A percentile compares a stretch with the other conserved stretches of the same genome.
These are phyloP conservation scores for Scortum barcoo DNA, from an alignment of 2,113 vertebrate species.

Conservation along the genomic window DNA sequence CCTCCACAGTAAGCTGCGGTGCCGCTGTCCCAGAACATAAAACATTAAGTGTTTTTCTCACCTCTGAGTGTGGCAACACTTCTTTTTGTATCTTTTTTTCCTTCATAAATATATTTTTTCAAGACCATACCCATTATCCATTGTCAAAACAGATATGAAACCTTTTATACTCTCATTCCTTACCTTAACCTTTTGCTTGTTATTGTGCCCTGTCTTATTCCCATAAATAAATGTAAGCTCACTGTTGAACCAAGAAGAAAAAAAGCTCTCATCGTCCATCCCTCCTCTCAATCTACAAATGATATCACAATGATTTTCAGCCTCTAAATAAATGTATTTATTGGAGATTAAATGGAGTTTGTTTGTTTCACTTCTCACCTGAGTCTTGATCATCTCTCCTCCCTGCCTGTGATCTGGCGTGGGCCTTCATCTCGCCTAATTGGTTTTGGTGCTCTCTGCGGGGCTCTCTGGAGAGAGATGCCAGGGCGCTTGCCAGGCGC, in stretches of 20 bases:
- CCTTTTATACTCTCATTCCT: slow-evolving; percentile 35
- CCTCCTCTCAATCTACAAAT: slow-evolving; percentile 39
- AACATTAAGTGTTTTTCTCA: slow-evolving; percentile 73
- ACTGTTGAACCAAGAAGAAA: slow-evolving; percentile 1
- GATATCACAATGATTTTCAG: slow-evolving; percentile 41
- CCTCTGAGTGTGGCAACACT: slow-evolving; percentile 39
- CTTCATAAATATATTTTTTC: slow-evolving; percentile 50
- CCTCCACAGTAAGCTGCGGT: slow-evolving; percentile 30
- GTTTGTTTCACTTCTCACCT: slow-evolving; percentile 77
- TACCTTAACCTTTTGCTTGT: slow-evolving; percentile 42
- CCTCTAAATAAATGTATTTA: slow-evolving; percentile 62
- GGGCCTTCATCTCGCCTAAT: slow-evolving; percentile 79
- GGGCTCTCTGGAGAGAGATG: slow-evolving; percentile 52
- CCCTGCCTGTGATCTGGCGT: slow-evolving; percentile 55
- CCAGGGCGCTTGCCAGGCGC: slow-evolving; percentile 15
- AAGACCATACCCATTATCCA: slow-evolving; percentile 39
- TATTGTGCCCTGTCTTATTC: slow-evolving; percentile 18
- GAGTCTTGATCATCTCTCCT: slow-evolving; percentile 67
- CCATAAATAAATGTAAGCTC: slow-evolving; percentile 33
- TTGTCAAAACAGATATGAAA: slow-evolving; percentile 34
- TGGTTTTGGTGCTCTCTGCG: slow-evolving; percentile 73
- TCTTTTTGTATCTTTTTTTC: slow-evolving; percentile 26
- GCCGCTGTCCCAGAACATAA: slow-evolving; percentile 63
- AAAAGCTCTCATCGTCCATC: slow-evolving; percentile 9
- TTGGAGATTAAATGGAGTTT: too few species aligned